Evolutionary conservation across 2,113 vertebrate species (phyloP).

Genomic region (Etia nguti): DNA sequence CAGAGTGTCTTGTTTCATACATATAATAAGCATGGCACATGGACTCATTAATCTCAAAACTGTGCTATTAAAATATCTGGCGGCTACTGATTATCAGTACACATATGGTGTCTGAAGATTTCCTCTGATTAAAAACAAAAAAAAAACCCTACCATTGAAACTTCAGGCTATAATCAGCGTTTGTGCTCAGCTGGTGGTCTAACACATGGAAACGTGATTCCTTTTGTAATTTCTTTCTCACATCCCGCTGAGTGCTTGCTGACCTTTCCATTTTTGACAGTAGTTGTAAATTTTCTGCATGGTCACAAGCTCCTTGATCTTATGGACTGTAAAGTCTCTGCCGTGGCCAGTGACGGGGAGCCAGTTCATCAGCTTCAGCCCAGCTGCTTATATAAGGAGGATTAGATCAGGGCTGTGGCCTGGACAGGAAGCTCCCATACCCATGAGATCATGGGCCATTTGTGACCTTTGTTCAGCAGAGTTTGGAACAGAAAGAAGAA

Average conservation of each 20-base stretch:
- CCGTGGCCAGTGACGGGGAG: background rate
- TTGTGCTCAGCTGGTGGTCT: background rate
- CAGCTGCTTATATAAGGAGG: constrained; percentile 59
- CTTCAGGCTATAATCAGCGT: background rate
- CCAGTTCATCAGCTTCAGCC: constrained; percentile 40
- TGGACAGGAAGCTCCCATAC: constrained; percentile 24
- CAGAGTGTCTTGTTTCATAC: background rate
- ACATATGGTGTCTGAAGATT: background rate
- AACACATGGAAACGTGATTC: background rate
- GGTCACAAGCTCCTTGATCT: constrained; percentile 7
- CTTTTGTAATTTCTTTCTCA: background rate
- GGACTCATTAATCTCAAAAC: background rate
- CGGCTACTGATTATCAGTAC: background rate
- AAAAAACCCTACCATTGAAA: background rate
- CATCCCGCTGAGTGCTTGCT: background rate
- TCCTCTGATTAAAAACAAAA: background rate
- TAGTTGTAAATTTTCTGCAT: background rate
- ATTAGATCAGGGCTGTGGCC: constrained; percentile 57
- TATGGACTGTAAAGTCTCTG: constrained; percentile 40
- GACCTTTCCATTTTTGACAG: constrained; percentile 10
- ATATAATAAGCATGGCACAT: background rate
- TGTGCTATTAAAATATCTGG: background rate
- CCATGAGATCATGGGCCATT: constrained; percentile 14
- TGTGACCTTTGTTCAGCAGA: background rate
- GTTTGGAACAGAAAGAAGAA: background rate